phyloP scores from a whole-genome alignment of 1,140 invertebrate species.

The Tetramorium parvispinum region DNA sequence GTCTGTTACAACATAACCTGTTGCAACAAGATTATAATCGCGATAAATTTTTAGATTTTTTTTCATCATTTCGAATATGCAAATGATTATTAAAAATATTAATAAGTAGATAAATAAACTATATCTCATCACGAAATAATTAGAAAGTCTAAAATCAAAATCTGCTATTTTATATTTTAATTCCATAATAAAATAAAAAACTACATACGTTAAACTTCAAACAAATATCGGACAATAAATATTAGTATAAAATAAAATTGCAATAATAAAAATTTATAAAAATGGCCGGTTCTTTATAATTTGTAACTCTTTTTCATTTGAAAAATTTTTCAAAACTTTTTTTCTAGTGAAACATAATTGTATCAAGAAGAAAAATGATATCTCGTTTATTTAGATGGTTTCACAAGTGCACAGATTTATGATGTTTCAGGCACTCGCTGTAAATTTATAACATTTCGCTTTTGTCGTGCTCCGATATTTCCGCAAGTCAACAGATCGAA shows the following conservation, averaged over 20 bases:
- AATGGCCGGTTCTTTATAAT: not conserved
- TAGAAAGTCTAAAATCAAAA: not conserved
- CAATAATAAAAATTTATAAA: not conserved
- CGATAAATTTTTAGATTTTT: slow-evolving; percentile 18
- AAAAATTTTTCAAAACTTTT: not conserved
- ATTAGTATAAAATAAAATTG: not conserved
- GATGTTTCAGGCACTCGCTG: not conserved
- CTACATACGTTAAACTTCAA: slow-evolving; percentile 1
- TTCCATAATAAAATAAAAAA: not conserved
- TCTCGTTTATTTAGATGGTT: not conserved
- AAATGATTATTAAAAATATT: slow-evolving; percentile 18
- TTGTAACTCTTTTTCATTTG: not conserved
- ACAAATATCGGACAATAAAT: not conserved
- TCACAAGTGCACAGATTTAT: not conserved
- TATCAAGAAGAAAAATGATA: not conserved
- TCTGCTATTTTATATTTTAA: slow-evolving; percentile 3
- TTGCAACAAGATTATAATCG: slow-evolving; percentile 46
- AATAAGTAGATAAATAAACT: slow-evolving; percentile 4
- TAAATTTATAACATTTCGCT: not conserved
- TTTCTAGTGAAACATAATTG: not conserved
- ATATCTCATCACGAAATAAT: not conserved
- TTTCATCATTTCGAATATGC: not conserved
- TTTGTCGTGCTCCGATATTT: not conserved
- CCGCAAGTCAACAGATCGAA: slow-evolving; percentile 7
- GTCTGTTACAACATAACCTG: slow-evolving; percentile 44